These are phyloP conservation scores for Xylocopa sonorina DNA, from an alignment of 1,140 invertebrate species.

Conservation along the genomic window DNA sequence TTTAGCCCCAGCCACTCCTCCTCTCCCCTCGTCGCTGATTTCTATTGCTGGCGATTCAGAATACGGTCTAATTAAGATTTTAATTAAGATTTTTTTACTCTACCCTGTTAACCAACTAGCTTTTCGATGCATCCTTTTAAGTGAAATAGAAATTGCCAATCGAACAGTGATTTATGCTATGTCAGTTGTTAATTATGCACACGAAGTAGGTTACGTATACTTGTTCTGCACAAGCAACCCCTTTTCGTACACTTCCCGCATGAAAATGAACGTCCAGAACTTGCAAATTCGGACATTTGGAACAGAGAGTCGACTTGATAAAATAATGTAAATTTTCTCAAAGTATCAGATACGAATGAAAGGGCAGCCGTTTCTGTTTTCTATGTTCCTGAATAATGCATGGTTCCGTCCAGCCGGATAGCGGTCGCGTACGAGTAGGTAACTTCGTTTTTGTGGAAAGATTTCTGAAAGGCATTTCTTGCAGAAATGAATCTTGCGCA, in stretches of 20 bases:
- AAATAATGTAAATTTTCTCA: slow-evolving; percentile 49
- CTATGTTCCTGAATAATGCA: slow-evolving; percentile 56
- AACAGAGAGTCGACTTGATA: background rate
- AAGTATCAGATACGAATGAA: background rate
- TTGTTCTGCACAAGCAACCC: too few relatives aligned
- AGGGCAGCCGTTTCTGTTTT: slow-evolving; percentile 26
- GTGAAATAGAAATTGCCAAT: background rate
- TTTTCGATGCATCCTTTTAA: background rate
- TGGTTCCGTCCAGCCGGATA: slow-evolving; percentile 8
- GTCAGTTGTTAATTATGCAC: too few relatives aligned
- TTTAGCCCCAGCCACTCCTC: background rate
- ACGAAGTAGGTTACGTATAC: too few relatives aligned
- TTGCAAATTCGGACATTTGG: background rate
- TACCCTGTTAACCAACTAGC: too few relatives aligned
- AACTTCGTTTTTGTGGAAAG: background rate
- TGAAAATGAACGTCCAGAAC: slow-evolving; percentile 14
- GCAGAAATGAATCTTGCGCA: too few relatives aligned
- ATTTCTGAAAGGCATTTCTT: too few relatives aligned
- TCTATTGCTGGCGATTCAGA: background rate
- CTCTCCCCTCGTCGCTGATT: background rate
- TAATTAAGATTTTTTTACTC: slow-evolving; percentile 58
- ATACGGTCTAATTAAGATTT: slow-evolving; percentile 60
- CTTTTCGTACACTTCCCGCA: background rate
- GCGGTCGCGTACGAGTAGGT: background rate
- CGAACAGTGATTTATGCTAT: too few relatives aligned